Evolutionary conservation across 2,113 vertebrate genomes (phyloP), one percentile per base, ranked within the genome.

Genomic region (Rhinichthys klamathensis): DNA sequence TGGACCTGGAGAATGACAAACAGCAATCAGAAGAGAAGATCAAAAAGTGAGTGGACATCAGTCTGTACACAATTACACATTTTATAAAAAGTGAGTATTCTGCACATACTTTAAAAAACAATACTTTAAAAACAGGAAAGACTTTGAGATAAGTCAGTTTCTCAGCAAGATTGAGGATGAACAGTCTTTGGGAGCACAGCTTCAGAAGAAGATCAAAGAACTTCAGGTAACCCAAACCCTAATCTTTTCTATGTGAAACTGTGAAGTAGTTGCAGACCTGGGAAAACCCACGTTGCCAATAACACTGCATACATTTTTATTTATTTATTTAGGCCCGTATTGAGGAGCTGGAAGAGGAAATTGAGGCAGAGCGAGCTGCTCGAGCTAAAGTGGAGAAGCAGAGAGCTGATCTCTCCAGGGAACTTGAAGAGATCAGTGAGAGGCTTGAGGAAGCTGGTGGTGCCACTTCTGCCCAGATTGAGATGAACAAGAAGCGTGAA

Each of bases 361-460:
- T 94, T 83, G 93, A 94, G 88, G 93, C 94, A 61, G 94, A 94
- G 82, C 91, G 93, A 77, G 93, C 94, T 86, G 93, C 93, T 88
- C 93, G 93, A 6, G 93, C 94, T 85, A 94, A 94, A 90, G 91
- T 96, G 25, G 97, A 98, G 82, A 98, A 97, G 94, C 96, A 96
- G 78, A 94, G 95, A 65, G 89, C 87, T 27, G 96, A 97, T 84
- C 95, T 97, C 15, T 95, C 95, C 0, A 93, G 96, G 94, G 93
- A 98, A 89, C 96, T 98, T 38, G 97, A 98, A 85, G 96, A 98
- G 93, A 97, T 97, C 94, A 97, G 96, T 0, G 96, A 95, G 93
- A 94, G 92, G 86, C 91, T 94, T 25, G 93, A 94, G 84, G 93
- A 94, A 84, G 93, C 93, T 3, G 93, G 93, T 44, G 93, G 93